Conservation (phyloP, 2,113 vertebrate species). For the Hippocampus zosterae region DNA sequence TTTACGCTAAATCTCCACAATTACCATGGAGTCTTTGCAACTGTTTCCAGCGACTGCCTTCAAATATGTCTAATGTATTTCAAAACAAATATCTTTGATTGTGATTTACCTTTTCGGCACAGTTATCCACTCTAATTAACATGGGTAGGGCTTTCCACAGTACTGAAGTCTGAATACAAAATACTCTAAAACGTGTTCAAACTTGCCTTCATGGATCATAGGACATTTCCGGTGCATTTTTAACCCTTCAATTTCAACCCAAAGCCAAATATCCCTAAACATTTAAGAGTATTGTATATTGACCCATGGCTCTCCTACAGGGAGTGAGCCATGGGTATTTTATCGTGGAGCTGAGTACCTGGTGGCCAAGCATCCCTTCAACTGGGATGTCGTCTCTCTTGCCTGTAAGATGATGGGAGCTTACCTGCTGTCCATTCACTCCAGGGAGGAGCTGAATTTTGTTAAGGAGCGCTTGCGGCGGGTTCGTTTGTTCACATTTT, state of each 20-base stretch:
- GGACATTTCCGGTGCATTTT: not conserved
- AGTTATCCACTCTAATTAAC: not conserved
- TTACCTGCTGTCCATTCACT: conserved; percentile 79
- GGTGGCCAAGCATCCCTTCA: conserved; percentile 68
- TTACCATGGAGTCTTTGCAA: too few relatives aligned
- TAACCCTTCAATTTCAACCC: not conserved
- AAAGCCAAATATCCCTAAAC: not conserved
- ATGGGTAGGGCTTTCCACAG: not conserved
- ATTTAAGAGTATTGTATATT: too few relatives aligned
- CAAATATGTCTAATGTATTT: too few relatives aligned
- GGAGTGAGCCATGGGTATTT: conserved; percentile 83
- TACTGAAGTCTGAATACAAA: not conserved
- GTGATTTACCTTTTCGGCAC: not conserved
- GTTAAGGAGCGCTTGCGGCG: conserved; percentile 77
- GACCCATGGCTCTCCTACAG: conserved; percentile 53
- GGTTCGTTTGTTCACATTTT: conserved; percentile 63
- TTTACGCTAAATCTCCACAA: too few relatives aligned
- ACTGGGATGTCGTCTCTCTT: conserved; percentile 78
- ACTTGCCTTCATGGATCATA: not conserved
- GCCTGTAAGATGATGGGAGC: conserved; percentile 82
- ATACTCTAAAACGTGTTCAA: not conserved
- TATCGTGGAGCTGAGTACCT: conserved; percentile 84
- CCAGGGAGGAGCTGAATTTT: conserved; percentile 81
- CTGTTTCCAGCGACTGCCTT: too few relatives aligned
- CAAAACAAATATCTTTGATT: too few relatives aligned